Evolutionary conservation across 1,140 invertebrate genomes (phyloP), one percentile per base, ranked within the genome.

Genomic region (Sycophaga agraensis): DNA sequence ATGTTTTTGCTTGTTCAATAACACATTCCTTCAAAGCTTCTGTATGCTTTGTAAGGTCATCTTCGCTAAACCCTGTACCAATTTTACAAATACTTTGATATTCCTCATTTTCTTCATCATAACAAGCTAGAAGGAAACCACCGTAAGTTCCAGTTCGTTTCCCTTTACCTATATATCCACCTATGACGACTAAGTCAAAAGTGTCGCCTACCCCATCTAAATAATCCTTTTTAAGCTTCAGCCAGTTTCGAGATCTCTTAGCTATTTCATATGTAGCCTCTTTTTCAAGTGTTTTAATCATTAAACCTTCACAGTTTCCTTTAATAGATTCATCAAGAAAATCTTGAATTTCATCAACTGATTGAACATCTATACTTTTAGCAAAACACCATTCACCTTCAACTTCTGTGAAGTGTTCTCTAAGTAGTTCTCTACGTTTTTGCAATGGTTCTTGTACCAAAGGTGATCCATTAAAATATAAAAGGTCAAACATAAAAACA

Each of bases 201-300:
- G 93, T 97, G 78, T 98, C 96, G 0, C 96, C 95, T 14, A 94
- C 89, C 43, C 94, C 94, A 28, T 98, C 94, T 57, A 99, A 81
- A 82, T 99, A 98, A 84, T 98, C 96, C 76, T 99, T 99, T 77
- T 99, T 99, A 43, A 99, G 75, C 85, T 99, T 99, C 2, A 98
- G 81, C 97, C 97, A 99, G 79, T 98, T 99, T 63, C 91, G 87
- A 0, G 96, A 99, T 40, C 98, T 82, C 75, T 97, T 96, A 0
- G 97, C 96, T 70, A 99, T 98, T 84, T 99, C 97, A 81, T 99
- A 99, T 0, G 92, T 93, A 1, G 97, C 93, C 71, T 97, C 90
- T 59, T 89, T 86, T 69, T 94, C 88, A 34, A 99, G 80, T 0
- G 96, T 96, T 82, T 99, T 99, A 1, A 99, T 93, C 97, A 99